Conservation (phyloP, 1,140 invertebrate species). For the Chionoecetes opilio region DNA sequence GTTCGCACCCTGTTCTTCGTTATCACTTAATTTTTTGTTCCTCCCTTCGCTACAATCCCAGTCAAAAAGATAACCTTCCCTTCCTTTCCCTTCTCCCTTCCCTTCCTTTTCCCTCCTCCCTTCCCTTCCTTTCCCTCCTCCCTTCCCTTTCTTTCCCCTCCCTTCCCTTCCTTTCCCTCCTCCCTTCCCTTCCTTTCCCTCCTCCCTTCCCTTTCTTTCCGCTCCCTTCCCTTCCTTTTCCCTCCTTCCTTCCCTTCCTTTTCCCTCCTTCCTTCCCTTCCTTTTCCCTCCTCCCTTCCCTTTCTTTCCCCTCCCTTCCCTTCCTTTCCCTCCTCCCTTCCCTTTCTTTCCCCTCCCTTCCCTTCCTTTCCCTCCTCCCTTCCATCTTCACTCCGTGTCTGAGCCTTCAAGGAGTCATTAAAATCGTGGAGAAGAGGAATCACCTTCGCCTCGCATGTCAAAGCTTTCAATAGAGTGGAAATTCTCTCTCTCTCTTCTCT, state of each 20-base stretch:
- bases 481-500: not conserved
- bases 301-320: not conserved
- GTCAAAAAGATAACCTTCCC: not conserved
- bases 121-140: not conserved
- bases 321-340: not conserved
- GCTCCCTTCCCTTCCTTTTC: not conserved
- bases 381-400: not conserved
- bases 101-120: not conserved
- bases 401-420: conserved; percentile 28
- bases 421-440: conserved; percentile 19
- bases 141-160: not conserved
- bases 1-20: no score
- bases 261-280: not conserved
- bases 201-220: no score
- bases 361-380: not conserved
- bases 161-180: not conserved
- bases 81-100: not conserved
- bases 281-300: not conserved
- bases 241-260: no score
- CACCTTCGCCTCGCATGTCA: conserved; percentile 1
- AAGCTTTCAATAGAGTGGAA: not conserved
- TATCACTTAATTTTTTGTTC: no score
- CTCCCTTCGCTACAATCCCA: no score
- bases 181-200: not conserved
- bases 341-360: not conserved